Conservation (phyloP, 2,113 vertebrate species). For the Aspidoscelis tigris region DNA sequence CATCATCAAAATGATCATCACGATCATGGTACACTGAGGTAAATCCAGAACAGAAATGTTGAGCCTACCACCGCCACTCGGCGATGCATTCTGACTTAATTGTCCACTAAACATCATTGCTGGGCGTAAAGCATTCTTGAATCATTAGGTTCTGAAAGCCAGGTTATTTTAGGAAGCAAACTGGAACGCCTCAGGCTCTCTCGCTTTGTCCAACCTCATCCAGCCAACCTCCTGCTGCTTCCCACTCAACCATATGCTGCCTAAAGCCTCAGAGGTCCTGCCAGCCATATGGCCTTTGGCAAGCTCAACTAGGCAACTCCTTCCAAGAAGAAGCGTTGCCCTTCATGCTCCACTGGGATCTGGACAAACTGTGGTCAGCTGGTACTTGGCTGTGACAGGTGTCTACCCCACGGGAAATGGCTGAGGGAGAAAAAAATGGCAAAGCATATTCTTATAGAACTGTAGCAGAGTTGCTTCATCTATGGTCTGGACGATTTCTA, state of each 20-base stretch:
- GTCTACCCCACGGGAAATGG: neutral
- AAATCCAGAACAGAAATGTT: neutral
- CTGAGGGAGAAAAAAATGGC: neutral
- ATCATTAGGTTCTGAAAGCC: neutral
- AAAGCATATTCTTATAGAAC: neutral
- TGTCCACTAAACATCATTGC: neutral
- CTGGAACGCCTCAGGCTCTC: neutral
- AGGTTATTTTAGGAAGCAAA: neutral
- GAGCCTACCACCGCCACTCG: neutral
- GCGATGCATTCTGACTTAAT: fast-evolving
- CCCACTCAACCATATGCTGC: neutral
- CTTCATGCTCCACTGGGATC: neutral
- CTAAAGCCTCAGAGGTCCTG: neutral
- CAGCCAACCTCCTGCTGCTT: neutral
- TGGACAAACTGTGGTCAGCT: neutral
- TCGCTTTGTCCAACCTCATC: neutral
- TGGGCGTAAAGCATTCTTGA: neutral
- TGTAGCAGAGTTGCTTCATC: neutral
- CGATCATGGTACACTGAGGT: too few relatives aligned
- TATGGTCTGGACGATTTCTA: neutral
- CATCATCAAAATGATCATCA: too few relatives aligned
- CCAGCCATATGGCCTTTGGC: neutral
- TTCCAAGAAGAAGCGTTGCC: neutral
- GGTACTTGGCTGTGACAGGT: neutral
- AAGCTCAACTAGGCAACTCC: neutral